Evolutionary conservation across 2,888 invertebrate species (phyloP).

Genomic region (Calephelis perditalis): DNA sequence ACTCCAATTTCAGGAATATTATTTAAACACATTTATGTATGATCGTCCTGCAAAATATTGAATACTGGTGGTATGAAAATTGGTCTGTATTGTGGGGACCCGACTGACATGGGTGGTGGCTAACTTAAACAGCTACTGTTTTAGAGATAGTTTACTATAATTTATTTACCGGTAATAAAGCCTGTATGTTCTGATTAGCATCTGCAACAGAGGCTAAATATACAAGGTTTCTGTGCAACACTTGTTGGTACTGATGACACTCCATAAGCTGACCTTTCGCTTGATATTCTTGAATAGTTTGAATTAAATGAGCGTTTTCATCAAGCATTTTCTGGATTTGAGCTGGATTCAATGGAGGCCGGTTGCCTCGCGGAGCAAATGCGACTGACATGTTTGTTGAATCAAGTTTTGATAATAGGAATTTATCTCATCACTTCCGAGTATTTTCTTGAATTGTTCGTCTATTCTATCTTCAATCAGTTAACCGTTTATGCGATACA

Average conservation of each 20-base stretch:
- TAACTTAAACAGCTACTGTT: too few species aligned
- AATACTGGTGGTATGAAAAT: too few species aligned
- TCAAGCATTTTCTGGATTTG: constrained; percentile 97
- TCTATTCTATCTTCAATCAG: too few species aligned
- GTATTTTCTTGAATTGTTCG: background rate
- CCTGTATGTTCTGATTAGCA: constrained; percentile 94
- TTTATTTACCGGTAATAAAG: constrained; percentile 87
- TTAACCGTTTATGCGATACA: too few species aligned
- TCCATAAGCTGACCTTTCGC: constrained; percentile 96
- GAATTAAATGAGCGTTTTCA: constrained; percentile 97
- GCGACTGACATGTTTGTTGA: constrained; percentile 81
- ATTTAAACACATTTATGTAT: too few species aligned
- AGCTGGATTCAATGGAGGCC: constrained; percentile 87
- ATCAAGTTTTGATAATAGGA: background rate
- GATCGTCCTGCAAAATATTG: too few species aligned
- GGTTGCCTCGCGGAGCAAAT: constrained; percentile 84
- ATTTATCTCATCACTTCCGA: background rate
- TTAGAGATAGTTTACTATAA: too few species aligned
- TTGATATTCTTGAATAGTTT: constrained; percentile 98
- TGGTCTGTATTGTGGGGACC: too few species aligned
- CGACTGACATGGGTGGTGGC: too few species aligned
- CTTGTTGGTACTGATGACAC: constrained; percentile 95
- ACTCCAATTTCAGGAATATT: too few species aligned
- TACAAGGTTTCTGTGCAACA: constrained; percentile 95
- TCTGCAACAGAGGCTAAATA: constrained; percentile 98